Percentiles rank a stretch among this genome's conserved stretches.
phyloP scores from a whole-genome alignment of 2,113 vertebrate genomes.

The Percopsis transmontana region DNA sequence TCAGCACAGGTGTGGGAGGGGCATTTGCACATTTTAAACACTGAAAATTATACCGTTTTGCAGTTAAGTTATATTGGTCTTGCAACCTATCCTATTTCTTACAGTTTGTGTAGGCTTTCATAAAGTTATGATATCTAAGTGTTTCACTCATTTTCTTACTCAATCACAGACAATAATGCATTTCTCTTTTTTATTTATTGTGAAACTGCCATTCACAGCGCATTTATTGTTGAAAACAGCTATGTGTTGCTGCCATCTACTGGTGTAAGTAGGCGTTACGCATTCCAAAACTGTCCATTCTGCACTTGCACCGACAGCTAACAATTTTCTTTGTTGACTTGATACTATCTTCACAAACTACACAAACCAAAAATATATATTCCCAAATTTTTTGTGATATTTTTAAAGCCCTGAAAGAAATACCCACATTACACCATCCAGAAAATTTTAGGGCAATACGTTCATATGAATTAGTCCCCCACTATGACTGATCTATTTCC shows the following conservation, averaged over 20 bases:
- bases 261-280: slow-evolving; percentile 10
- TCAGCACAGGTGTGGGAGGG: no score
- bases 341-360: no score
- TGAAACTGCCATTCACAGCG: not conserved
- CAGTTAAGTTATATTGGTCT: not conserved
- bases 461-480: no score
- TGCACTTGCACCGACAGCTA: no score
- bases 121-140: no score
- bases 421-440: no score
- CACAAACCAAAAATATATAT: not conserved
- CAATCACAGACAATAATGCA: not conserved
- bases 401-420: no score
- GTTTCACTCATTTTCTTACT: not conserved
- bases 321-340: no score
- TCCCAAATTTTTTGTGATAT: not conserved
- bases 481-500: not conserved
- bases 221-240: not conserved
- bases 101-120: no score
- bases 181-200: not conserved
- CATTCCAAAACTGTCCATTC: not conserved
- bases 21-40: no score
- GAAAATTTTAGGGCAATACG: no score
- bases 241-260: slow-evolving; percentile 43
- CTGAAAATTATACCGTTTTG: no score
- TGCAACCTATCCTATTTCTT: not conserved